Evolutionary conservation across 30 jellyfish, hydroid and myxozoan genomes (phyloP).

Genomic region (Hydractinia echinata): DNA sequence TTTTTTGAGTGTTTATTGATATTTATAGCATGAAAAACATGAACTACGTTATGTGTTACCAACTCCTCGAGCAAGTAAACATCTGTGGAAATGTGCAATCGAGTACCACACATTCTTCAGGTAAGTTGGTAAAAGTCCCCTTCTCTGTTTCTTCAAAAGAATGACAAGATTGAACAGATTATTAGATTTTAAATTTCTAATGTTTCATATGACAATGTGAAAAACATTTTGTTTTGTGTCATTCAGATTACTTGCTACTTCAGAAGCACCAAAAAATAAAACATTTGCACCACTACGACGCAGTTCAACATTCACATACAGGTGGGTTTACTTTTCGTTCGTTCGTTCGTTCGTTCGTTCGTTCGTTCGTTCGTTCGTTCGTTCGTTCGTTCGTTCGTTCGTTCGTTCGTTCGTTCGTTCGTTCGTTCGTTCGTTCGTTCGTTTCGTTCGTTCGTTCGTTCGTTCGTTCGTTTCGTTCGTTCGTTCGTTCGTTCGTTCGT

Average conservation of each 20-base stretch:
- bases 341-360: not conserved
- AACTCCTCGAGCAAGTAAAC: conserved; percentile 85
- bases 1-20: no score
- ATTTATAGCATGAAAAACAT: conserved; percentile 27
- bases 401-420: no score
- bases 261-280: conserved; percentile 51
- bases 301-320: conserved; percentile 85
- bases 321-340: conserved; percentile 29
- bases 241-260: conserved; percentile 47
- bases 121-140: conserved; percentile 15
- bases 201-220: not conserved
- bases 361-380: no score
- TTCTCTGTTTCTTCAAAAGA: not conserved
- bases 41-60: conserved; percentile 49
- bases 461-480: no score
- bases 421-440: no score
- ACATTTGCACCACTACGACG: conserved; percentile 43
- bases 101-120: conserved; percentile 93
- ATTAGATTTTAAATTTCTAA: not conserved
- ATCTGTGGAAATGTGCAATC: conserved; percentile 89
- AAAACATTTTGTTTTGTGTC: not conserved
- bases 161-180: no score
- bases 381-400: no score
- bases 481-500: no score
- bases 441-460: no score